A percentile compares a stretch with the other conserved stretches of the same genome.
These are phyloP conservation scores for Karalla daura DNA, from an alignment of 2,797 vertebrate genomes.

Conservation along the genomic window DNA sequence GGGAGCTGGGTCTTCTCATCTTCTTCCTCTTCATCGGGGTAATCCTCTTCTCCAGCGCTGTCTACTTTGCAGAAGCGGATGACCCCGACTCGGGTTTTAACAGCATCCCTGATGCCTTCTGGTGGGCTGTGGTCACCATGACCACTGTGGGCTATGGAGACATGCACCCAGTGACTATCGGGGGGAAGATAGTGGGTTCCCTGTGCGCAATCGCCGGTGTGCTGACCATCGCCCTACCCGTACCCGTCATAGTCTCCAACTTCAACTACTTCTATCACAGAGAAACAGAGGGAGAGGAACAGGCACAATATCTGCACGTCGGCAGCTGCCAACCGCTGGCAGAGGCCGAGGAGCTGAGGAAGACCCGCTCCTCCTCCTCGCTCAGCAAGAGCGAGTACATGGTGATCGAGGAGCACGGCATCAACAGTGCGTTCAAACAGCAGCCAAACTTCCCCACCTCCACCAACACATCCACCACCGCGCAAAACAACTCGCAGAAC, in stretches of 20 bases:
- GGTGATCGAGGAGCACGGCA: slow-evolving; percentile 96
- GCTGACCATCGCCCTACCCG: slow-evolving; percentile 94
- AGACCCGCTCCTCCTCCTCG: slow-evolving; percentile 92
- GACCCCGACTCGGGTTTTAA: slow-evolving; percentile 94
- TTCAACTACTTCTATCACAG: slow-evolving; percentile 99
- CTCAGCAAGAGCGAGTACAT: slow-evolving; percentile 98
- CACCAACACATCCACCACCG: slow-evolving; percentile 56
- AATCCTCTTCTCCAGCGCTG: slow-evolving; percentile 97
- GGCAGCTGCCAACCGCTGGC: slow-evolving; percentile 95
- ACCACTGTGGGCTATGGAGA: slow-evolving; percentile 98
- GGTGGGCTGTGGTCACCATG: slow-evolving; percentile 99
- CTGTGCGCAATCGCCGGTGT: slow-evolving; percentile 97
- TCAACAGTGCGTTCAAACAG: slow-evolving; percentile 90
- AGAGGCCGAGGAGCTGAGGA: slow-evolving; percentile 91
- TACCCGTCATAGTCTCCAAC: slow-evolving; percentile 98
- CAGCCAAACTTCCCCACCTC: slow-evolving; percentile 87
- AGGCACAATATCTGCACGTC: slow-evolving; percentile 96
- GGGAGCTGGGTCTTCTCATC: slow-evolving; percentile 94
- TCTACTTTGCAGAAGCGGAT: slow-evolving; percentile 96
- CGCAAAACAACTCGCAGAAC: slow-evolving; percentile 90
- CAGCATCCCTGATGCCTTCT: slow-evolving; percentile 98
- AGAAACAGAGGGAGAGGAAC: slow-evolving; percentile 98
- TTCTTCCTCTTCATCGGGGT: slow-evolving; percentile 98
- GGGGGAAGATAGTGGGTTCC: slow-evolving; percentile 97
- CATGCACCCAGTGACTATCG: slow-evolving; percentile 98